A percentile compares a stretch with the other conserved stretches of the same genome.
These are phyloP conservation scores for Hedya salicella DNA, from an alignment of 2,888 invertebrate species.

Conservation along the genomic window DNA sequence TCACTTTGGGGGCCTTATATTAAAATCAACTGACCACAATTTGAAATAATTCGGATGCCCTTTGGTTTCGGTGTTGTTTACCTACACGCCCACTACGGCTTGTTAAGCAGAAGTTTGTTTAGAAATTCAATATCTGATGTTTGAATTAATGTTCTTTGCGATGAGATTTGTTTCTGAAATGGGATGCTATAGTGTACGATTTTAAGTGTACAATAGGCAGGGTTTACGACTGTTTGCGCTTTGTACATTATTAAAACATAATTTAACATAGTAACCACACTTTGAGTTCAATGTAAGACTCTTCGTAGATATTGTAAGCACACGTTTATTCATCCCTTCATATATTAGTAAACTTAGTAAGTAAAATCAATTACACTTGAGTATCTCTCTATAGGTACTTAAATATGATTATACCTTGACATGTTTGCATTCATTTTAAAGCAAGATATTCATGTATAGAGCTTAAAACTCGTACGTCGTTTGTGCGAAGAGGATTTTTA, in stretches of 20 bases:
- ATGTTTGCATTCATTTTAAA: too few relatives aligned
- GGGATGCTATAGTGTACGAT: neutral
- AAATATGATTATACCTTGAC: too few relatives aligned
- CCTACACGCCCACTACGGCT: conserved; percentile 29
- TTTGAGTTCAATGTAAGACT: too few relatives aligned
- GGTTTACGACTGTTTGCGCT: neutral
- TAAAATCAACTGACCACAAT: conserved; percentile 36
- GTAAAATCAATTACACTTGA: too few relatives aligned
- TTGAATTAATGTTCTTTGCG: conserved; percentile 12
- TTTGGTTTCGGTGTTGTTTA: conserved; percentile 22
- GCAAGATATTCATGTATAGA: too few relatives aligned
- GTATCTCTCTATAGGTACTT: too few relatives aligned
- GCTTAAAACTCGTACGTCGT: too few relatives aligned
- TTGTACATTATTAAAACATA: neutral
- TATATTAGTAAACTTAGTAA: too few relatives aligned
- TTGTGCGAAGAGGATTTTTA: too few relatives aligned
- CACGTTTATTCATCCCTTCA: too few relatives aligned
- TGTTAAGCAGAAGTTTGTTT: conserved; percentile 25
- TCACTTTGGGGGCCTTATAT: conserved; percentile 29
- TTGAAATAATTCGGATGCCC: conserved; percentile 25
- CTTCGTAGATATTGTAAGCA: too few relatives aligned
- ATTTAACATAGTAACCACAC: too few relatives aligned
- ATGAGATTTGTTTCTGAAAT: conserved; percentile 9
- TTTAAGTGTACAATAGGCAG: neutral
- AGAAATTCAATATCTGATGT: conserved; percentile 27